These are phyloP conservation scores for Macropis europaea DNA, from an alignment of 2,888 invertebrate genomes.

Conservation along the genomic window DNA sequence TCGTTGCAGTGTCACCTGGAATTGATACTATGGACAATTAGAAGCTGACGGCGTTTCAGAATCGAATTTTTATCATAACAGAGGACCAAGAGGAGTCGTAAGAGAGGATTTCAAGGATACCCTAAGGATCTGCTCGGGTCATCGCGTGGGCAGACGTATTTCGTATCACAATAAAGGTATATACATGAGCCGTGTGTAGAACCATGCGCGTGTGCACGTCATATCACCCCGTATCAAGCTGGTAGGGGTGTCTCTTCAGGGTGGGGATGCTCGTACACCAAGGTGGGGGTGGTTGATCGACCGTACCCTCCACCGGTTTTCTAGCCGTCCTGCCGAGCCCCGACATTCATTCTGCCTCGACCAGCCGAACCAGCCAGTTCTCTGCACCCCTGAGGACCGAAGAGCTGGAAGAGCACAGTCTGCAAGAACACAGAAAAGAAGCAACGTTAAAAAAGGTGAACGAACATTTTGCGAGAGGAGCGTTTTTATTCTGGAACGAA, in stretches of 20 bases:
- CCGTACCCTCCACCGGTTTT: slow-evolving; percentile 60
- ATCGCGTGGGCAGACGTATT: slow-evolving; percentile 57
- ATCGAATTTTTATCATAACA: background rate
- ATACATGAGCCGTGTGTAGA: slow-evolving; percentile 9
- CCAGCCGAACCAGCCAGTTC: slow-evolving; percentile 47
- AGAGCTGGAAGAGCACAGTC: background rate
- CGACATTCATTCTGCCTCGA: slow-evolving; percentile 63
- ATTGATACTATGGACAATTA: too few relatives aligned
- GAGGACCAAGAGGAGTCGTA: background rate
- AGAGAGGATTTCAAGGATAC: slow-evolving; percentile 29
- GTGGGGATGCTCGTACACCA: slow-evolving; percentile 41
- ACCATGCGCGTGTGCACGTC: slow-evolving; percentile 38
- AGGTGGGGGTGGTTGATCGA: slow-evolving; percentile 66
- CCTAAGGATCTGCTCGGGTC: slow-evolving; percentile 44
- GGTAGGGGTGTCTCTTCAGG: slow-evolving; percentile 31
- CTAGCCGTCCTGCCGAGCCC: slow-evolving; percentile 60
- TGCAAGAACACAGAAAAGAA: background rate
- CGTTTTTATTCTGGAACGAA: background rate
- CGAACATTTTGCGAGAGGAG: background rate
- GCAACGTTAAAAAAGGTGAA: slow-evolving; percentile 37
- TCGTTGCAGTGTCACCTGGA: too few relatives aligned
- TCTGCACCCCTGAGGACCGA: slow-evolving; percentile 10
- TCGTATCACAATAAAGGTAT: slow-evolving; percentile 17
- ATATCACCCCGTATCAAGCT: slow-evolving; percentile 8
- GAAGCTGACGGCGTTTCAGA: background rate